A percentile compares a stretch with the other conserved stretches of the same genome.
phyloP scores from a whole-genome alignment of 2,113 vertebrate species.

The Calidris pygmaea region DNA sequence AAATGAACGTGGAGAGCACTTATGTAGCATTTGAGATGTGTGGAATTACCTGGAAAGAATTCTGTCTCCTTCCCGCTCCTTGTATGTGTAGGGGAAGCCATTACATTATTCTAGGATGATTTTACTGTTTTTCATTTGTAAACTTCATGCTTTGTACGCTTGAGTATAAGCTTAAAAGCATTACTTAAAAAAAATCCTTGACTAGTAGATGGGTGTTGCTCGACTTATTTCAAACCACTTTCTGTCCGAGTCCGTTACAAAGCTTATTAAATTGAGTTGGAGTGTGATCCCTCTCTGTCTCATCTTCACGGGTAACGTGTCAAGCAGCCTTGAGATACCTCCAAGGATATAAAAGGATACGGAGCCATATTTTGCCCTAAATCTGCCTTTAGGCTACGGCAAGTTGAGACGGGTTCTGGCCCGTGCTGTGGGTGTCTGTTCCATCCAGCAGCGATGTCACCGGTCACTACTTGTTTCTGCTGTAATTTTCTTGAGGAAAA shows the following conservation, averaged over 20 bases:
- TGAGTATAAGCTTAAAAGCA: conserved; percentile 54
- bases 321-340: not conserved
- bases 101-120: conserved; percentile 10
- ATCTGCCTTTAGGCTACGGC: not conserved
- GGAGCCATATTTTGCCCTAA: not conserved
- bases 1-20: not conserved
- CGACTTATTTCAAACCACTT: conserved; percentile 13
- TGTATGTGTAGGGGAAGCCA: conserved; percentile 41
- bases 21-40: not conserved
- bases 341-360: not conserved
- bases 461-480: not conserved
- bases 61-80: conserved; percentile 1
- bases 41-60: not conserved
- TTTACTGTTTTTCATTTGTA: conserved; percentile 51
- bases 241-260: conserved; percentile 21
- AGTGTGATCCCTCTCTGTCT: conserved; percentile 34
- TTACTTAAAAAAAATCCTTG: conserved; percentile 40
- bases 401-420: not conserved
- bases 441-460: not conserved
- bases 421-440: not conserved
- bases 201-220: conserved; percentile 39
- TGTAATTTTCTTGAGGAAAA: not conserved
- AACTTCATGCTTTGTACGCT: conserved; percentile 51
- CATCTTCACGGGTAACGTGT: not conserved
- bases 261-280: conserved; percentile 59